Evolutionary conservation across 1,140 invertebrate genomes (phyloP).

Genomic region (Amphibalanus amphitrite): DNA sequence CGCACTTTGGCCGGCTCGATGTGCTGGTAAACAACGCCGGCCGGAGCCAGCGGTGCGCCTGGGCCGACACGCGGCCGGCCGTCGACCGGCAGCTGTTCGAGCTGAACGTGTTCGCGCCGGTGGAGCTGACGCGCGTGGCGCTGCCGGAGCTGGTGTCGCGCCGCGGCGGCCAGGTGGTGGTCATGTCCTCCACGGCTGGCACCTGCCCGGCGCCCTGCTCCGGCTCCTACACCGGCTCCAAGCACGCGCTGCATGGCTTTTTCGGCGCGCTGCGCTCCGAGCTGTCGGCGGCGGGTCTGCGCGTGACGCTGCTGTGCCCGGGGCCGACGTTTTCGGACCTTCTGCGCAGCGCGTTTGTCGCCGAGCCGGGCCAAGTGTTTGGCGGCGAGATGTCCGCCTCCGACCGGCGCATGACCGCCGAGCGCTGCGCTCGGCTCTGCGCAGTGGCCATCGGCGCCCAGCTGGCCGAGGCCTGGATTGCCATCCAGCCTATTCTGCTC

Average conservation of each 20-base stretch:
- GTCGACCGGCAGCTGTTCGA: conserved; percentile 65
- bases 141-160: neutral
- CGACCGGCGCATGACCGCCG: conserved; percentile 38
- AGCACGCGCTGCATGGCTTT: conserved; percentile 69
- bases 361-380: conserved; percentile 36
- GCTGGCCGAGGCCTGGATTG: conserved; percentile 56
- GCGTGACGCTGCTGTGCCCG: conserved; percentile 54
- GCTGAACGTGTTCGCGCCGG: conserved; percentile 56
- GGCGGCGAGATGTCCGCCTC: conserved; percentile 5
- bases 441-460: conserved; percentile 57
- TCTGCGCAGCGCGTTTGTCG: conserved; percentile 49
- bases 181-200: conserved; percentile 53
- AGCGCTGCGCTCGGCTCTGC: conserved; percentile 52
- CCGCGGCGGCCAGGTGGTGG: conserved; percentile 35
- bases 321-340: conserved; percentile 56
- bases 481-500: conserved; percentile 39
- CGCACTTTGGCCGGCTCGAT: conserved; percentile 58
- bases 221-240: conserved; percentile 55
- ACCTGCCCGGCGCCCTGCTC: conserved; percentile 49
- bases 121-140: conserved; percentile 43
- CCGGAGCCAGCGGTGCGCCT: conserved; percentile 53
- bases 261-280: conserved; percentile 44
- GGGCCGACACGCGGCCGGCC: conserved; percentile 51
- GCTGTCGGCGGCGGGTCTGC: conserved; percentile 36
- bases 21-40: conserved; percentile 68